Evolutionary conservation across 2,797 vertebrate genomes (phyloP), one percentile per base, ranked within the genome.

Genomic region (Neostethus bicornis): DNA sequence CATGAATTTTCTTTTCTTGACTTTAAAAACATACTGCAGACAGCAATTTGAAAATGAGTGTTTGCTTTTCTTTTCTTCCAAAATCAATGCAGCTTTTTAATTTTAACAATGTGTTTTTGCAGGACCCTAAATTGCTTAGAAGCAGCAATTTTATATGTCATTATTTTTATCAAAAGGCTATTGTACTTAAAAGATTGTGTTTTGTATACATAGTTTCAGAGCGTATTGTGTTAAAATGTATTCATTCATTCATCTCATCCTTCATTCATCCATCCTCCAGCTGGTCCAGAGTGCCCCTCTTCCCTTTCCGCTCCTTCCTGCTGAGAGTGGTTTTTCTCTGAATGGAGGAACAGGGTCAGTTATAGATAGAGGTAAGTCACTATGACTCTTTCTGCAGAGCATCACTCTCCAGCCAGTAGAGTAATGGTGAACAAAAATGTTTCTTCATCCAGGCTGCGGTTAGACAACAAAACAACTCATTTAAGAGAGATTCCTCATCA

Each of bases 301-400:
- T 1, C 66, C 70, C n/a, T 71, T 75, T 39, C 70, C 87, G 8
- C 55, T 81, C 37, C 67, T 84, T 61, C 50, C 79, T 1, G 35
- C 77, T 14, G 82, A 87, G 28, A 14, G 60, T 0, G 70, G 70
- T 2, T 66, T 66, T 17, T 68, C 79, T 58, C 69, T 83, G 52
- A 71, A 81, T 61, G 79, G 74, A 71, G 81, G 79, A 47, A 41
- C 54, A 0, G 76, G 58, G 3, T 66, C 83, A 1, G 14, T 64
- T 52, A 61, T 85, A 73, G 81, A 87, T 79, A 61, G 79, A 85
- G 89, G 90, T 90, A 76, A 84, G 78, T 54, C 26, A 10, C 12
- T 17, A 3, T 7, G n/a, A 17, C 16, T 45, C 19, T 31, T 14
- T 19, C 17, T 16, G 19, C 19, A 4, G 48, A 5, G 17, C 25